These are phyloP conservation scores for Ecdyonurus torrentis DNA, from an alignment of 2,888 invertebrate species.

Conservation along the genomic window DNA sequence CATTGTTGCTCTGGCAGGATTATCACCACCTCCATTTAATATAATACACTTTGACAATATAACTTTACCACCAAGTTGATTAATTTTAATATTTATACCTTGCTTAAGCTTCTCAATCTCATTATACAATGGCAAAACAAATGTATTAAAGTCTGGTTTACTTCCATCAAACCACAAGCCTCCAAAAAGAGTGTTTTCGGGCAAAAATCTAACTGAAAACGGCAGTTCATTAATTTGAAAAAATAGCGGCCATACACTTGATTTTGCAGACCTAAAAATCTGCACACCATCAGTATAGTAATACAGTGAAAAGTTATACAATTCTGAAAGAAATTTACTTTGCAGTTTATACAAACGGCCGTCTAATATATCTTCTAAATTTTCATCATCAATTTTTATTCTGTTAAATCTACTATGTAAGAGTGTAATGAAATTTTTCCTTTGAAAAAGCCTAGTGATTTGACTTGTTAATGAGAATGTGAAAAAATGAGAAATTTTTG, in stretches of 20 bases:
- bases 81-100: background rate
- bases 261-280: background rate
- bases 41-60: background rate
- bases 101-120: background rate
- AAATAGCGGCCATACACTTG: background rate
- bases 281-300: background rate
- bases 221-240: constrained; percentile 1
- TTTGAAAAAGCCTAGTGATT: background rate
- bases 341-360: background rate
- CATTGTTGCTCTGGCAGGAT: background rate
- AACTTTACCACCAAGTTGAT: background rate
- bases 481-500: background rate
- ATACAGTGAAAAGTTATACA: background rate
- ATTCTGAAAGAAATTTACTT: background rate
- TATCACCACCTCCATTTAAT: background rate
- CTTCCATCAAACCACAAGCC: background rate
- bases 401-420: background rate
- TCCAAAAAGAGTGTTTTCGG: background rate
- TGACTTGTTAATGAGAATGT: background rate
- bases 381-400: background rate
- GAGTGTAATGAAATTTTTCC: background rate
- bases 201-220: background rate
- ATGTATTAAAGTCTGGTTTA: background rate
- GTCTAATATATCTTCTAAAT: background rate
- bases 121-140: background rate